phyloP scores from a whole-genome alignment of 2,113 vertebrate genomes.

The Campylomormyrus numenius region DNA sequence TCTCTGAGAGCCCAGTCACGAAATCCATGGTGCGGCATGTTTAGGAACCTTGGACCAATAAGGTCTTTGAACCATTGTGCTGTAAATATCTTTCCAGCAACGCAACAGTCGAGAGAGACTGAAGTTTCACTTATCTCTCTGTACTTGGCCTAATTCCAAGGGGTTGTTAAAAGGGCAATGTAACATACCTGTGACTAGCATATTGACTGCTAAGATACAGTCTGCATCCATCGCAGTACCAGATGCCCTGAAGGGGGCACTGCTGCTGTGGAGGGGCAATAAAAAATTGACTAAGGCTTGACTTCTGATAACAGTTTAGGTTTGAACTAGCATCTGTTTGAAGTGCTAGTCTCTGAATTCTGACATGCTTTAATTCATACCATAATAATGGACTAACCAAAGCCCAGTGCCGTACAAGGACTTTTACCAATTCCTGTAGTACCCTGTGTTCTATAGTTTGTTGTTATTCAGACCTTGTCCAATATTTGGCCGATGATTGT shows the following conservation, averaged over 20 bases:
- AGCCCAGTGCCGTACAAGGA: background rate
- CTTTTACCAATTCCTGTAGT: background rate
- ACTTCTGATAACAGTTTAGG: conserved; percentile 20
- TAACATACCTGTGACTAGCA: background rate
- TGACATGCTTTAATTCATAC: background rate
- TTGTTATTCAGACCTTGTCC: background rate
- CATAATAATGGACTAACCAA: background rate
- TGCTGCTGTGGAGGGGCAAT: background rate
- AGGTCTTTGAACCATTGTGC: background rate
- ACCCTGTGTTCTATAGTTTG: background rate
- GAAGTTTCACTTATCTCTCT: background rate
- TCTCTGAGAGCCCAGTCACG: background rate
- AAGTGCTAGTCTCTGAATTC: conserved; percentile 8
- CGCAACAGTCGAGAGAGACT: background rate
- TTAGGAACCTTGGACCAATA: background rate
- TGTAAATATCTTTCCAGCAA: background rate
- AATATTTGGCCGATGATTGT: background rate
- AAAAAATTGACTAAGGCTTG: conserved; percentile 14
- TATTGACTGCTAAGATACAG: background rate
- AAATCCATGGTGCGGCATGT: background rate
- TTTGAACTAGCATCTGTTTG: conserved; percentile 16
- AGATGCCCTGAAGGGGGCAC: background rate
- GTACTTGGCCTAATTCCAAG: background rate
- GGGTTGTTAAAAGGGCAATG: background rate
- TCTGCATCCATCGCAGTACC: background rate